Evolutionary conservation across 2,888 invertebrate species (phyloP), one percentile per base, ranked within the genome.

Genomic region (Pterobdella sp.): DNA sequence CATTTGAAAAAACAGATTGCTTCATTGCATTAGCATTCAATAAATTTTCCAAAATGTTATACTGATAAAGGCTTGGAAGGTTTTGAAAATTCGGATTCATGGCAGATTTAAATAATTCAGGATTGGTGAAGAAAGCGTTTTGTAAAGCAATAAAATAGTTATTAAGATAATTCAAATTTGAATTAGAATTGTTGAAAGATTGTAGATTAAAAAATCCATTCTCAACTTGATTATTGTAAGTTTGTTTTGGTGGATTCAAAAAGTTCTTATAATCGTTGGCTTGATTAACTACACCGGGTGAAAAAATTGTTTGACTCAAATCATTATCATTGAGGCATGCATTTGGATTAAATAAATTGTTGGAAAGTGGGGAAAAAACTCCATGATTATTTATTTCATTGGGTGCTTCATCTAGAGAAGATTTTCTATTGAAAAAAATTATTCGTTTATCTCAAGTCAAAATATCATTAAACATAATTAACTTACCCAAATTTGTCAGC

Each of bases 81-180:
- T 56, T 56, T 56, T 56, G 60, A n/a, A 56, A 56, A 56, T 22
- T 26, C 18, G 60, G 60, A 22, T 56, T 56, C 60, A 56, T 56
- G 4, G 60, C n/a, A 56, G 60, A 56, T 56, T 56, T 56, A 26
- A 56, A 56, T 56, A 56, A n/a, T 56, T 56, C 60, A 14, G 60
- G 60, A 56, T 56, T 56, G 26, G n/a, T 56, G 3, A 56, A 14
- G 26, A 56, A 56, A 14, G 60, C 4, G 26, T 56, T 56, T 22
- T 56, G 60, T n/a, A 56, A 56, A 56, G 60, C 60, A 56, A 56
- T 22, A n/a, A 56, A 56, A 22, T 56, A 56, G n/a, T 56, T 56
- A 56, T 56, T 56, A 22, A 56, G 60, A n/a, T 56, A 56, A 56
- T 56, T 56, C 26, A 56, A 22, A 56, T 56, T 56, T 22, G 60